Percentiles rank a stretch among this genome's conserved stretches.
These are phyloP conservation scores for Nysson spinosus DNA, from an alignment of 2,888 invertebrate species.

Conservation along the genomic window DNA sequence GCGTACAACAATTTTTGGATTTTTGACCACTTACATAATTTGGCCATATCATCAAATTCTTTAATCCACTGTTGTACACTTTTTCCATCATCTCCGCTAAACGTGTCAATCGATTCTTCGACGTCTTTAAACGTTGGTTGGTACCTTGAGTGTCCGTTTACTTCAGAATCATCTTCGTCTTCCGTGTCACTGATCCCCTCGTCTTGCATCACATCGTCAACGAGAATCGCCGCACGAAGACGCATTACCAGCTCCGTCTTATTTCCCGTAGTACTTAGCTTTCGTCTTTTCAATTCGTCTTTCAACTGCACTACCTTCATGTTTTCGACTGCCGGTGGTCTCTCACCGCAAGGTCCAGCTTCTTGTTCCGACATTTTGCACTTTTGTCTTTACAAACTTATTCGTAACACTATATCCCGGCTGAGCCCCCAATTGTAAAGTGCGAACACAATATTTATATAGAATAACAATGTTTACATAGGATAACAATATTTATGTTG, in stretches of 20 bases:
- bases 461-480: too few relatives aligned
- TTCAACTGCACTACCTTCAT: background rate
- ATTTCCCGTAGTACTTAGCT: conserved; percentile 1
- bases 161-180: background rate
- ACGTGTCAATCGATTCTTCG: conserved; percentile 31
- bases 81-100: conserved; percentile 33
- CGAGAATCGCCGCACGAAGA: background rate
- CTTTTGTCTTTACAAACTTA: background rate
- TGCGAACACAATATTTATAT: too few relatives aligned
- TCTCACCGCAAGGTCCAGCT: background rate
- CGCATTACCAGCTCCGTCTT: conserved; percentile 4
- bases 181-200: background rate
- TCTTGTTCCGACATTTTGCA: background rate
- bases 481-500: too few relatives aligned
- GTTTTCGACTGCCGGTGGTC: background rate
- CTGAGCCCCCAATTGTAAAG: background rate
- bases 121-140: conserved; percentile 32
- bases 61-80: conserved; percentile 22
- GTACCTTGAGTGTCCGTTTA: background rate
- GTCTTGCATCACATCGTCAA: background rate
- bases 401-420: background rate
- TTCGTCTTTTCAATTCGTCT: background rate
- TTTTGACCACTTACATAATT: conserved; percentile 33
- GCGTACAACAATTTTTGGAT: conserved; percentile 35
- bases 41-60: conserved; percentile 36